Base-by-base conservation (phyloP, 1,140 invertebrate species). In the Aphaenogaster rudis region DNA sequence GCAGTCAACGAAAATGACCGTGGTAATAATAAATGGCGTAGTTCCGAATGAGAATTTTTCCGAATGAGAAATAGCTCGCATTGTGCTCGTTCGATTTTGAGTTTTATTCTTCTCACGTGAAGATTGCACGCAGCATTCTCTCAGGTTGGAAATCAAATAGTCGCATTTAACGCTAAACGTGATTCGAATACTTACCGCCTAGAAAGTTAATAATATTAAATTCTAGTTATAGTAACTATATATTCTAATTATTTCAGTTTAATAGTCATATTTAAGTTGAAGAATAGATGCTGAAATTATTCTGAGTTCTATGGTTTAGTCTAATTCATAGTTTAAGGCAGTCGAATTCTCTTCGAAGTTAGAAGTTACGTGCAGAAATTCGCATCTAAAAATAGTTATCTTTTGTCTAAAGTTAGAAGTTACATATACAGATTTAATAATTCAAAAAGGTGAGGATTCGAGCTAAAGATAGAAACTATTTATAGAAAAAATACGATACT, bases 1-100 rank as follows among this genome's bases (percentile, higher is more conserved):
- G 28, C 28, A 28, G 28, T 28, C 45, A 57, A 66, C 84, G 66
- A 91, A 86, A 81, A 92, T 91, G 91, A 91, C 90, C 59, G 88
- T 92, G 90, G 90, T 92, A 91, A 91, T 78, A 17, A 59, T 33
- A 48, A 48, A 39, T 72, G 21, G 48, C 45, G 13, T 7, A 66
- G 13, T 59, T 63, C 15, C 1, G 36, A 45, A 52, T 11, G 15
- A 21, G 2, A 17, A 77, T 17, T 64, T 13, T 48, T 48, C 4
- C 28, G 28, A 28, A 28, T 28, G 28, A 28, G 28, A 28, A 28
- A 4, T 11, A 61, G 21, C 11, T 13, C 13, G 7, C 48, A 36
- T 21, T 39, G 3, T 48, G 2, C 2, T 54, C 13, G 45, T 17
- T n/a, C 15, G 13, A 52, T 39, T 39, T 80, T 39, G 9, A 36